These are phyloP conservation scores for Parazoanthus darwini DNA, from an alignment of 92 coral and sea anemone species.

Conservation along the genomic window DNA sequence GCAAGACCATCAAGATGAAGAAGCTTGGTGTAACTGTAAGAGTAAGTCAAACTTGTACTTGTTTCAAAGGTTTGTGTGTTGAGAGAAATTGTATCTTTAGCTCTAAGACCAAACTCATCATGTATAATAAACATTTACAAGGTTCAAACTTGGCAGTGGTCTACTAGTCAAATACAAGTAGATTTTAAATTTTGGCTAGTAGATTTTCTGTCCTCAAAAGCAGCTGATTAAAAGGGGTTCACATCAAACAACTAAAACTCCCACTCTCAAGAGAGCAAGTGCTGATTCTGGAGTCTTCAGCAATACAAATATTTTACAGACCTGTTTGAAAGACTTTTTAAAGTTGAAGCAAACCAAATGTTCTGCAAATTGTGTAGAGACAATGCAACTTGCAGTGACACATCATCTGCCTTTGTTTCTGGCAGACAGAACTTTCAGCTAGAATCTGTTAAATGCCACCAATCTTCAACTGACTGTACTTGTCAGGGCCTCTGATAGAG, in stretches of 20 bases:
- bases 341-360: slow-evolving; percentile 50
- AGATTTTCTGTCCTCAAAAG: slow-evolving; percentile 34
- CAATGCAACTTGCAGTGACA: slow-evolving; percentile 54
- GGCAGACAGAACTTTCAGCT: slow-evolving; percentile 57
- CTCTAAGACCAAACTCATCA: no score
- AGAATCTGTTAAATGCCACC: slow-evolving; percentile 50
- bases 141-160: slow-evolving; percentile 48
- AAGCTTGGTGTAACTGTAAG: slow-evolving; percentile 27
- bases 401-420: slow-evolving; percentile 51
- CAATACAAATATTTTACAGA: slow-evolving; percentile 44
- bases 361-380: slow-evolving; percentile 54
- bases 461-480: slow-evolving; percentile 50
- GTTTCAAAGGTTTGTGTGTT: no score
- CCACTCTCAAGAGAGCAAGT: slow-evolving; percentile 20
- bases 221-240: slow-evolving; percentile 15
- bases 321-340: slow-evolving; percentile 51
- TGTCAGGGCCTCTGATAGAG: no score
- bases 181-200: slow-evolving; percentile 49
- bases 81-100: no score
- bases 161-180: slow-evolving; percentile 52
- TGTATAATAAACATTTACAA: background rate
- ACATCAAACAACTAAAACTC: slow-evolving; percentile 18
- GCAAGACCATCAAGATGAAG: slow-evolving; percentile 33
- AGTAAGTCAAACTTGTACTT: background rate
- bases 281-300: slow-evolving; percentile 41